These are phyloP conservation scores for Antennarius striatus DNA, from an alignment of 2,113 vertebrate species.

Conservation along the genomic window DNA sequence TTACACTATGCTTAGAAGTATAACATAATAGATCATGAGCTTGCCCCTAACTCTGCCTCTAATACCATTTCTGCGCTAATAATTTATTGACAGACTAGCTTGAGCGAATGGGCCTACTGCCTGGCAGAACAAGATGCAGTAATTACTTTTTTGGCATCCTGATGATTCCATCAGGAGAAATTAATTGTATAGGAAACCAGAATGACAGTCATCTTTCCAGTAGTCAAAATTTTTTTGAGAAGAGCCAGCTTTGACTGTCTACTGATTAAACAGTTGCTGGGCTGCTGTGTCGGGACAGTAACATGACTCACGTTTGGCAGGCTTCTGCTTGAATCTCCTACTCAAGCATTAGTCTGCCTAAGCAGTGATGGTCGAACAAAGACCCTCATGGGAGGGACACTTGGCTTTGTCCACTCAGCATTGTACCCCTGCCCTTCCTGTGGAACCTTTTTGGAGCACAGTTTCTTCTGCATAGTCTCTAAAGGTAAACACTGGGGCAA, in stretches of 20 bases:
- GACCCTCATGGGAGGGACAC: slow-evolving; percentile 45
- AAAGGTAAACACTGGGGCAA: slow-evolving; percentile 67
- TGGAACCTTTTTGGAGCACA: slow-evolving; percentile 36
- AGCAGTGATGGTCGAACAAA: slow-evolving; percentile 61
- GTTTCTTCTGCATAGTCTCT: slow-evolving; percentile 56
- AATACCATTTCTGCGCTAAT: slow-evolving; percentile 22
- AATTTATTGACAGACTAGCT: slow-evolving; percentile 32
- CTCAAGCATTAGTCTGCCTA: slow-evolving; percentile 60
- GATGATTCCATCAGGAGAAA: slow-evolving; percentile 15
- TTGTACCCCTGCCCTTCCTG: slow-evolving; percentile 44
- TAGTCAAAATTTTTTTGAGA: slow-evolving; percentile 9
- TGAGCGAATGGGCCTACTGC: slow-evolving; percentile 12
- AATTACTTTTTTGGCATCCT: slow-evolving; percentile 49
- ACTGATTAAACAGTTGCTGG: slow-evolving; percentile 5
- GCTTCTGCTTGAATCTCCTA: slow-evolving; percentile 50
- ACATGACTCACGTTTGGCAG: slow-evolving; percentile 65
- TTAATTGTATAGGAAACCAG: slow-evolving; percentile 11
- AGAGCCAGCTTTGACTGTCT: neutral
- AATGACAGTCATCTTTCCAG: slow-evolving; percentile 5
- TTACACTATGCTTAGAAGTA: slow-evolving; percentile 19
- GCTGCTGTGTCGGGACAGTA: slow-evolving; percentile 16
- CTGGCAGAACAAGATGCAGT: slow-evolving; percentile 35
- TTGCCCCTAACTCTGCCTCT: neutral
- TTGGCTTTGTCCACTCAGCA: slow-evolving; percentile 61
- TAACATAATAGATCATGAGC: slow-evolving; percentile 18